Base-by-base conservation (phyloP, 2,797 vertebrate genomes). In the Sebastes trivittatus region DNA sequence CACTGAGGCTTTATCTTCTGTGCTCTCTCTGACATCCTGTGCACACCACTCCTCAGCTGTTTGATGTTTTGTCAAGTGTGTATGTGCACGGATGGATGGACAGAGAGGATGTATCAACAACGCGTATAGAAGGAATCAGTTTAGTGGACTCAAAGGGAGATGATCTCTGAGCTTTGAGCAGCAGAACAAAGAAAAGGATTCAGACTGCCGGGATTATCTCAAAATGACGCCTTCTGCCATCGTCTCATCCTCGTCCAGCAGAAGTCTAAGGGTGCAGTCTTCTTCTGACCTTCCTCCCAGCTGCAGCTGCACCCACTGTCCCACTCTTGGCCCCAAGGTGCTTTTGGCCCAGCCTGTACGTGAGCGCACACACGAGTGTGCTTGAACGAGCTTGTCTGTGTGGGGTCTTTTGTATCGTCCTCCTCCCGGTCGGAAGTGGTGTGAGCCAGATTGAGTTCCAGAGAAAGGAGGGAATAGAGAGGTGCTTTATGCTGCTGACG, bases 221-320 rank as follows among this genome's bases (percentile, higher is more conserved):
- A 34, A 4, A 64, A 65, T 77, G 78, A 86, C 3, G 46, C 61
- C 22, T 16, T 36, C 71, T 65, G 59, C 75, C 71, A 29, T 77
- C 65, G 16, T 88, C 65, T 91, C 77, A 87, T 88, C 91, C 34
- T 65, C 58, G 23, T 84, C 84, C 85, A 92, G 84, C 82, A 78
- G 63, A 61, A 63, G 67, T 34, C 56, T 67, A 29, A 81, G 81
- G 77, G 75, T 27, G 49, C 65, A 78, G 82, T 84, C 82, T 77
- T 82, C 81, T 34, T 70, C 82, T 10, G 42, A 46, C 29, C 60
- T 54, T 78, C 74, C 65, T 73, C 82, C 42, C 78, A 80, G 81
- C 82, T 84, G 91, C 93, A 93, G 93, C 92, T 94, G 93, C 87
- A 75, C 72, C 83, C 90, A 59, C 16, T 65, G 20, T 54, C 80